A percentile compares a stretch with the other conserved stretches of the same genome.
These are phyloP conservation scores for Notolabrus celidotus DNA, from an alignment of 2,797 vertebrate species.

Conservation along the genomic window DNA sequence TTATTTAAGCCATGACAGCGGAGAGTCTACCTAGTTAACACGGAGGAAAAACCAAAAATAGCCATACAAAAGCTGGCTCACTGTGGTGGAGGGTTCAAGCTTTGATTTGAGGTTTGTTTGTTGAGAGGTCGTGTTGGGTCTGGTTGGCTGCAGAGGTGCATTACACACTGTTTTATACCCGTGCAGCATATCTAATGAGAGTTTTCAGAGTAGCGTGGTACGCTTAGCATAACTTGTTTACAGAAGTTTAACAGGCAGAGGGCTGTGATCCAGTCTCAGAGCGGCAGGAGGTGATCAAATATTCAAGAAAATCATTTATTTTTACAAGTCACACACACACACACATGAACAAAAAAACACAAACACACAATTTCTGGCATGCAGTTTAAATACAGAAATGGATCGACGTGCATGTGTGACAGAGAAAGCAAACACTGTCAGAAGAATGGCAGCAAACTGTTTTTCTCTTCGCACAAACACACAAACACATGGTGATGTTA, in stretches of 20 bases:
- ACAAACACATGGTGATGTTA: too few species aligned
- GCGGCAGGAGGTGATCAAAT: background rate
- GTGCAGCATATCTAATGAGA: background rate
- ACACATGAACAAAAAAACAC: background rate
- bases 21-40: constrained; percentile 40
- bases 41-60: constrained; percentile 49
- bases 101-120: constrained; percentile 9
- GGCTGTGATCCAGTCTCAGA: background rate
- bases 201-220: constrained; percentile 10
- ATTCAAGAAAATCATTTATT: background rate
- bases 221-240: constrained; percentile 23
- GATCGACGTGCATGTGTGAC: background rate
- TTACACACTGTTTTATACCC: constrained; percentile 6
- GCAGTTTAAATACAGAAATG: background rate
- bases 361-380: background rate
- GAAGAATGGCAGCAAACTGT: background rate
- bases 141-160: constrained; percentile 23
- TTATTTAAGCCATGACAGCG: constrained; percentile 66
- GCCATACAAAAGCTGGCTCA: constrained; percentile 15
- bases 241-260: constrained; percentile 13
- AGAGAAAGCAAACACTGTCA: background rate
- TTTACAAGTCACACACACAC: background rate
- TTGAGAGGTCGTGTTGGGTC: constrained; percentile 7
- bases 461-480: background rate
- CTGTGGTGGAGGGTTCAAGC: constrained; percentile 14